Base-by-base conservation (phyloP, 2,797 vertebrate species). In the Lagorchestes hirsutus region DNA sequence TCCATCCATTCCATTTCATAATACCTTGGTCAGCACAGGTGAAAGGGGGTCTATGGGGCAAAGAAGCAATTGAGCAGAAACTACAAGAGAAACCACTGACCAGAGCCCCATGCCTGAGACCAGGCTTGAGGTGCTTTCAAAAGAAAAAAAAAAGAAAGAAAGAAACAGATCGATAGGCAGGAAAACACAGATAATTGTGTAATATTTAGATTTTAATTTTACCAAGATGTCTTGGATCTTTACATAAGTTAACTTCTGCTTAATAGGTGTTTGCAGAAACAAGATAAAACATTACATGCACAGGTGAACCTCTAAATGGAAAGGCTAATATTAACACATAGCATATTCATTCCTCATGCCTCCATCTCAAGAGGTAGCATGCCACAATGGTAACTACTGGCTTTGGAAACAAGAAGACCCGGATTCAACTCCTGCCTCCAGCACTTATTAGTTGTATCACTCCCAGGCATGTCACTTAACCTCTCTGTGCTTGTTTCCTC, bases 211-310 rank as follows among this genome's bases (percentile, higher is more conserved):
- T 90, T 93, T 5, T 22, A 40, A 34, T 40, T 87, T 10, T 87
- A 55, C 31, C 62, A 94, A 91, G 67, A 4, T 31, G 22, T 74
- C 13, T 54, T n/a, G 2, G 28, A 40, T 90, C 24, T 22, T 12
- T 22, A 54, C 34, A 50, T 1, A 93, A 2, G 2, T 24, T 82
- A 93, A 90, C 22, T 62, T 90, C 91, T 55, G 29, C 90, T 90
- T 18, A 27, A 91, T 92, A 91, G 40, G 24, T 58, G 10, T 91
- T 92, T 95, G 93, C 57, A 91, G 27, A 95, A 92, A 93, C 2
- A 1, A 27, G 50, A 5, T 91, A 31, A 94, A 87, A 95, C 24
- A 54, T 62, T 50, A 16, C 50, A 27, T 82, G 0, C 16, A 2
- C 50, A 10, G 52, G n/a, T 54, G 82, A 91, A 6, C 10, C 82